Evolutionary conservation across 2,113 vertebrate species (phyloP), one percentile per base, ranked within the genome.

Genomic region (Myotis davidii): DNA sequence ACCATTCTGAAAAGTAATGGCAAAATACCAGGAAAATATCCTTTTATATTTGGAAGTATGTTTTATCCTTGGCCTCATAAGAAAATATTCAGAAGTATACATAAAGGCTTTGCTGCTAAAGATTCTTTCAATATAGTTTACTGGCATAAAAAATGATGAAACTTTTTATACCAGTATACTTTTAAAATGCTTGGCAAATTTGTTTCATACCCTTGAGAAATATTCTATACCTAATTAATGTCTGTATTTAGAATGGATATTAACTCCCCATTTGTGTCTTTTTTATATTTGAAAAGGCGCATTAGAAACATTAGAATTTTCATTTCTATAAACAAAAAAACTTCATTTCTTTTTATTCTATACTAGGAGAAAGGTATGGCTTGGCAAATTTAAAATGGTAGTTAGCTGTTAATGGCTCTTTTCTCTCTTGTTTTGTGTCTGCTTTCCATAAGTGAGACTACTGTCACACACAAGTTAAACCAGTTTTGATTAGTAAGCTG

Each of bases 51-150:
- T 91, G 52, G 42, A 91, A 72, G 34, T 42, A 17, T 34, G 65
- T 86, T 95, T 95, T 85, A 70, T 72, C 29, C 4, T 69, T 91
- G 61, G 32, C 45, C 59, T 89, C 34, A 6, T n/a, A 85, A 74
- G 42, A 95, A 64, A 48, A 27, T 74, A 88, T 52, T 96, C 90
- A 86, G 50, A 83, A 87, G 14, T 52, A 81, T 64, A 87, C 81
- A 67, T 27, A 85, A 27, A 89, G 45, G 13, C 13, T 95, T 91
- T 79, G 42, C 59, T 79, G n/a, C 54, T 93, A 77, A 96, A 89
- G 69, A 92, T 89, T 92, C 27, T 73, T 89, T 84, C 85, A 90
- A 61, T 17, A 73, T 32, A 73, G 42, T 95, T 91, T 50, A 73
- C 39, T 95, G 27, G 56, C 25, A 88, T 81, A 64, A 90, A 82